Evolutionary conservation across 2,888 invertebrate species (phyloP).

Genomic region (Spodoptera exigua): DNA sequence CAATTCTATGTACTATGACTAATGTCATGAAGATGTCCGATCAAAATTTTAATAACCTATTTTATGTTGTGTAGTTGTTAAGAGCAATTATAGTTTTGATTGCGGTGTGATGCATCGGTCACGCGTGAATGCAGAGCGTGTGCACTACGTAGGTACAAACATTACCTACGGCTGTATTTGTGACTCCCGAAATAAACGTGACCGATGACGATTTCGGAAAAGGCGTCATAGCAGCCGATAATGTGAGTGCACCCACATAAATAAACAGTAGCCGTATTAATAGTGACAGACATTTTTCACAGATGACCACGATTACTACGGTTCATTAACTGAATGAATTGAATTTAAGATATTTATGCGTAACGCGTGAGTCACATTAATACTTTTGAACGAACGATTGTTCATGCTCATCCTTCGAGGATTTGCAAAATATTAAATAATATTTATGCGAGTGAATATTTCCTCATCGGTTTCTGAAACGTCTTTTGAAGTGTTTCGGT

Average conservation of each 20-base stretch:
- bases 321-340: slow-evolving; percentile 65
- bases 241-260: slow-evolving; percentile 70
- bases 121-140: slow-evolving; percentile 31
- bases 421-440: slow-evolving; percentile 32
- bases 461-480: slow-evolving; percentile 11
- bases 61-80: slow-evolving; percentile 22
- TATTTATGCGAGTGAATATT: slow-evolving; percentile 35
- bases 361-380: slow-evolving; percentile 48
- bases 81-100: slow-evolving; percentile 40
- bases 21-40: slow-evolving; percentile 31
- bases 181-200: slow-evolving; percentile 81
- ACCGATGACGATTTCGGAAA: slow-evolving; percentile 77
- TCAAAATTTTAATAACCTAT: slow-evolving; percentile 49
- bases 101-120: slow-evolving; percentile 47
- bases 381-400: slow-evolving; percentile 31
- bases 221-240: slow-evolving; percentile 76
- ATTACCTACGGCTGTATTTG: slow-evolving; percentile 55
- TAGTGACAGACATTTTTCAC: slow-evolving; percentile 69
- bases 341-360: slow-evolving; percentile 47
- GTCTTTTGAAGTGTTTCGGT: slow-evolving; percentile 20
- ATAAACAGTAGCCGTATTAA: slow-evolving; percentile 71
- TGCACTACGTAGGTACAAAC: slow-evolving; percentile 41
- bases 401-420: slow-evolving; percentile 35
- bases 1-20: slow-evolving; percentile 27
- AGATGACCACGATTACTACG: slow-evolving; percentile 67